These are phyloP conservation scores for Eciton burchellii DNA, from an alignment of 1,140 invertebrate genomes.

Conservation along the genomic window DNA sequence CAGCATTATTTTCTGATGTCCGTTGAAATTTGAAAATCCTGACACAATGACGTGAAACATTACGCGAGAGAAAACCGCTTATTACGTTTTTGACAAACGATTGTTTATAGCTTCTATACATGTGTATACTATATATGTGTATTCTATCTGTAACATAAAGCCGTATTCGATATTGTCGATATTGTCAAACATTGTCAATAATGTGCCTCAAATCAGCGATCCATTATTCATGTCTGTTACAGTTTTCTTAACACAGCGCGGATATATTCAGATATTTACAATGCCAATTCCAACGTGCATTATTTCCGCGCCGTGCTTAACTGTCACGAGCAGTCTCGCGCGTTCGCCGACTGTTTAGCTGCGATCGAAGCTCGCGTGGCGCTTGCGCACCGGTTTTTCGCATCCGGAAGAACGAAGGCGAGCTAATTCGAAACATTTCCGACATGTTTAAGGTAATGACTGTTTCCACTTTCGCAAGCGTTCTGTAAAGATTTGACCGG, in stretches of 20 bases:
- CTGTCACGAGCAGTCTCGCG: conserved; percentile 25
- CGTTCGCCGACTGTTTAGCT: conserved; percentile 6
- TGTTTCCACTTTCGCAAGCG: not conserved
- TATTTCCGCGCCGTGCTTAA: conserved; percentile 18
- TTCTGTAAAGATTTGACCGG: conserved; percentile 43
- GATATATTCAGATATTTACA: conserved; percentile 1
- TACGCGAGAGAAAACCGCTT: not conserved
- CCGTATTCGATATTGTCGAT: conserved; percentile 13
- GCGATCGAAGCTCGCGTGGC: conserved; percentile 30
- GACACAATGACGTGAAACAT: not conserved
- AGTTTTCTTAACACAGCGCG: not conserved
- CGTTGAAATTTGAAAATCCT: conserved; percentile 7
- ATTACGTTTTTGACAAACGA: not conserved
- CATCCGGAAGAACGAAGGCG: not conserved
- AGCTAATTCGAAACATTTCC: conserved; percentile 37
- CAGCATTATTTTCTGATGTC: conserved; percentile 9
- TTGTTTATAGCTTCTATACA: not conserved
- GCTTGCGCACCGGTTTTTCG: conserved; percentile 27
- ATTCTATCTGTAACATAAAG: too few relatives aligned
- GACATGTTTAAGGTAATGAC: conserved; percentile 47
- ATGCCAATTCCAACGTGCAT: not conserved
- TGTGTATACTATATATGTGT: not conserved
- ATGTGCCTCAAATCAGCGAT: not conserved
- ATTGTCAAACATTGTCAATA: not conserved
- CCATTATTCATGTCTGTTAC: not conserved